Conservation (phyloP, 2,113 vertebrate genomes). For the Lagopus muta region DNA sequence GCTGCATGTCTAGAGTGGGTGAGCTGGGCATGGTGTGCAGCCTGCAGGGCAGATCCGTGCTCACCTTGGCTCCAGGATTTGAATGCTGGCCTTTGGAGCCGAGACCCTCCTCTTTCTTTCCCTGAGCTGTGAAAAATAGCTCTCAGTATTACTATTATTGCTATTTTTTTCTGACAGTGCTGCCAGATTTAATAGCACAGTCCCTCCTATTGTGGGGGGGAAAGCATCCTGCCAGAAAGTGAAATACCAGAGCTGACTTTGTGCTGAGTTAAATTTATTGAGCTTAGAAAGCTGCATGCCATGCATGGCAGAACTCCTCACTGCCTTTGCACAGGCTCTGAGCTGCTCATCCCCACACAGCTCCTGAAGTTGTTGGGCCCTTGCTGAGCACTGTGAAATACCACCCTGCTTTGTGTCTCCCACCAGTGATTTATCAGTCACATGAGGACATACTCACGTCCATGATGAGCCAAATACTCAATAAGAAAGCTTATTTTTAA, state of each 20-base stretch:
- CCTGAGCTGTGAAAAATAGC: conserved; percentile 15
- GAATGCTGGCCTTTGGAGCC: conserved; percentile 14
- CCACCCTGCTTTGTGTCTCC: not conserved
- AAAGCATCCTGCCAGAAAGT: not conserved
- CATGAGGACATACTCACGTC: not conserved
- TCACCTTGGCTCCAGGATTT: conserved; percentile 39
- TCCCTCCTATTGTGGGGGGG: not conserved
- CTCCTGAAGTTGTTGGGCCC: not conserved
- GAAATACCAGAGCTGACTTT: not conserved
- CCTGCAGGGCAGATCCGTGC: not conserved
- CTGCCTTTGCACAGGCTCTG: not conserved
- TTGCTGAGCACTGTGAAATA: not conserved
- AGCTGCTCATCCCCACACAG: not conserved
- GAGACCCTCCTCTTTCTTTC: not conserved
- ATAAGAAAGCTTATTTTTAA: not conserved
- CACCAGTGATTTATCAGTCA: not conserved
- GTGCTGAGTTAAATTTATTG: not conserved
- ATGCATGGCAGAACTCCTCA: not conserved
- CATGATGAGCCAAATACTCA: not conserved
- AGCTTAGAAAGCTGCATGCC: not conserved
- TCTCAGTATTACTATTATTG: not conserved
- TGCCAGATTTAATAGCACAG: conserved; percentile 1
- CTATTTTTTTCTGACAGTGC: not conserved
- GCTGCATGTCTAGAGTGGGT: accelerated
- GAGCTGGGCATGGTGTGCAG: accelerated